phyloP scores from a whole-genome alignment of 2,113 vertebrate genomes.

The Thunnus maccoyii region DNA sequence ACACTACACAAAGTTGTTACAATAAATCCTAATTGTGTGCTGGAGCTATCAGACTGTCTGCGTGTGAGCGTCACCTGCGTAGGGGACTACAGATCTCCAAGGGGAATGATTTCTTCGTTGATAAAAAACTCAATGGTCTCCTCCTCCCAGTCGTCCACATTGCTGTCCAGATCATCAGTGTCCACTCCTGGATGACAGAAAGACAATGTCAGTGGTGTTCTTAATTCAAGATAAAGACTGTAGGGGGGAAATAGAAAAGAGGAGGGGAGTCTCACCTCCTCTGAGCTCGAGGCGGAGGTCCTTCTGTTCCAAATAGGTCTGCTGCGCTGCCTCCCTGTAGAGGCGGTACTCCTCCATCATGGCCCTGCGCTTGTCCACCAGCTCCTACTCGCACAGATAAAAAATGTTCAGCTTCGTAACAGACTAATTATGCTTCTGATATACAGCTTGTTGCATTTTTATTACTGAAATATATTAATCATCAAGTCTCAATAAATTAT shows the following conservation, averaged over 20 bases:
- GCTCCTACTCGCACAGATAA: slow-evolving; percentile 84
- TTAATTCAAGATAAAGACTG: background rate
- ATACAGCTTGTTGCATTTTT: background rate
- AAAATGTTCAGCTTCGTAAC: background rate
- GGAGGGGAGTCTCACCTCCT: slow-evolving; percentile 85
- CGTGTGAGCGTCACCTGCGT: slow-evolving; percentile 76
- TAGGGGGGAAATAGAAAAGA: fast-evolving
- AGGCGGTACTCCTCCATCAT: slow-evolving; percentile 98
- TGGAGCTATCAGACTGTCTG: background rate
- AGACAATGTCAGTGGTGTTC: background rate
- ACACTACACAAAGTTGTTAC: background rate
- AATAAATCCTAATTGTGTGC: background rate
- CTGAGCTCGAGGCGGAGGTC: slow-evolving; percentile 91
- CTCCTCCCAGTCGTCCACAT: slow-evolving; percentile 99
- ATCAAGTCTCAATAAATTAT: no score
- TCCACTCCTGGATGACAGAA: slow-evolving; percentile 88
- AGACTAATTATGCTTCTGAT: background rate
- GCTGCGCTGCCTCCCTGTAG: slow-evolving; percentile 90
- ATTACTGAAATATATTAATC: background rate
- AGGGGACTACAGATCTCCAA: slow-evolving; percentile 91
- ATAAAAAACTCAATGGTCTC: slow-evolving; percentile 99
- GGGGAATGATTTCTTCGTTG: slow-evolving; percentile 98
- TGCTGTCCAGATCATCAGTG: slow-evolving; percentile 96
- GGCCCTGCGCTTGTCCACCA: slow-evolving; percentile 93
- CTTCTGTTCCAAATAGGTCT: slow-evolving; percentile 91